These are phyloP conservation scores for Phortica magna DNA, from an alignment of 2,888 invertebrate species.

Conservation along the genomic window DNA sequence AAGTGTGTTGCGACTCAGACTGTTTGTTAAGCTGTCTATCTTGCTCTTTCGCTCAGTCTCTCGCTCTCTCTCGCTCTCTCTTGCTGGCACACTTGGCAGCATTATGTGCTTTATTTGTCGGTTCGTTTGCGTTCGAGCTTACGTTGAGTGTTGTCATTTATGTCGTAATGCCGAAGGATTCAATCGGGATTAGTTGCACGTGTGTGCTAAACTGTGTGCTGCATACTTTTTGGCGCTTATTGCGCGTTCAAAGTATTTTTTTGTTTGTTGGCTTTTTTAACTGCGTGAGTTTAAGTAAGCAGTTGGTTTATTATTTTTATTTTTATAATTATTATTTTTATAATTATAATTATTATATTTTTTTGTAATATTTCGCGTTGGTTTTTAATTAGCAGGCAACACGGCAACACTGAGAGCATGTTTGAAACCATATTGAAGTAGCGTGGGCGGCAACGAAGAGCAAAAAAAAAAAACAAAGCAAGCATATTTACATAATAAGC, in stretches of 20 bases:
- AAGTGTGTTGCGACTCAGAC: background rate
- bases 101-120: background rate
- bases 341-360: too few relatives aligned
- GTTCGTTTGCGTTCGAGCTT: slow-evolving; percentile 6
- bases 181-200: slow-evolving; percentile 13
- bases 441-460: too few relatives aligned
- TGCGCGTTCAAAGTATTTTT: slow-evolving; percentile 17
- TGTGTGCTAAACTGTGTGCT: slow-evolving; percentile 16
- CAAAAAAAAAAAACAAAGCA: too few relatives aligned
- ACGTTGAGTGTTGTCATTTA: slow-evolving; percentile 17
- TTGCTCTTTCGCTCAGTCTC: background rate
- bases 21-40: too few relatives aligned
- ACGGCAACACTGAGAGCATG: too few relatives aligned
- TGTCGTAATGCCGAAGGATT: slow-evolving; percentile 14
- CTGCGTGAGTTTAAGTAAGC: too few relatives aligned
- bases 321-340: too few relatives aligned
- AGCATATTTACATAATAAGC: too few relatives aligned
- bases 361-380: too few relatives aligned
- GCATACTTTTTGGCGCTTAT: slow-evolving; percentile 15
- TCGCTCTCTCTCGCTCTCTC: background rate
- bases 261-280: background rate
- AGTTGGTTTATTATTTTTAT: too few relatives aligned
- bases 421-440: too few relatives aligned
- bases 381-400: too few relatives aligned
- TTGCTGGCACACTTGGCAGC: background rate